Percentiles rank a stretch among this genome's conserved stretches.
These are phyloP conservation scores for Apostichopus parvimensis DNA, from an alignment of 35 echinoderm and acorn worm genomes.

Conservation along the genomic window DNA sequence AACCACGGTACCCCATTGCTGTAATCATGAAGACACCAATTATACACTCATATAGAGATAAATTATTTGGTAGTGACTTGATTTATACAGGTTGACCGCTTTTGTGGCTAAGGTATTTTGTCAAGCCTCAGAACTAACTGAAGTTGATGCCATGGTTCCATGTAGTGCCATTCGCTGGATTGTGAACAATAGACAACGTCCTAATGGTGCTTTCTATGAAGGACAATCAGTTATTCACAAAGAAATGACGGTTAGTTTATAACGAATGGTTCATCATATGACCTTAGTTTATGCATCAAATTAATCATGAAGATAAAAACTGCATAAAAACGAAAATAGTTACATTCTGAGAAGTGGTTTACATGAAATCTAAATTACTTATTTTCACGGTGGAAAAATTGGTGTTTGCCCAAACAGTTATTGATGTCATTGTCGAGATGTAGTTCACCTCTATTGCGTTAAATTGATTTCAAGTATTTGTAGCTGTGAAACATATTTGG, in stretches of 20 bases:
- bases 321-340: too few species aligned
- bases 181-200: conserved; percentile 26
- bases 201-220: conserved; percentile 72
- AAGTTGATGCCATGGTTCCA: conserved; percentile 56
- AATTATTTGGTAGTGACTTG: not conserved
- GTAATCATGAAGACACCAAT: not conserved
- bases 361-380: too few species aligned
- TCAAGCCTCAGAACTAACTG: conserved; percentile 59
- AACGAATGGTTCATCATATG: too few species aligned
- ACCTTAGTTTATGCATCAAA: not conserved
- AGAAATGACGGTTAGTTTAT: conserved; percentile 55
- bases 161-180: conserved; percentile 82
- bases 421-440: too few species aligned
- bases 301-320: too few species aligned
- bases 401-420: too few species aligned
- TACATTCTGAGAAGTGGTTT: too few species aligned
- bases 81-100: conserved; percentile 64
- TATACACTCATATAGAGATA: not conserved
- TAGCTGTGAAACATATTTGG: too few species aligned
- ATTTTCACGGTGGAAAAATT: too few species aligned
- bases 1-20: not conserved
- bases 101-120: conserved; percentile 89
- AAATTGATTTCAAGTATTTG: too few species aligned
- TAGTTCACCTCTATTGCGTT: too few species aligned
- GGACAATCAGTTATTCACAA: conserved; percentile 63